phyloP scores from a whole-genome alignment of 2,888 invertebrate genomes.

The Dioctria rufipes region DNA sequence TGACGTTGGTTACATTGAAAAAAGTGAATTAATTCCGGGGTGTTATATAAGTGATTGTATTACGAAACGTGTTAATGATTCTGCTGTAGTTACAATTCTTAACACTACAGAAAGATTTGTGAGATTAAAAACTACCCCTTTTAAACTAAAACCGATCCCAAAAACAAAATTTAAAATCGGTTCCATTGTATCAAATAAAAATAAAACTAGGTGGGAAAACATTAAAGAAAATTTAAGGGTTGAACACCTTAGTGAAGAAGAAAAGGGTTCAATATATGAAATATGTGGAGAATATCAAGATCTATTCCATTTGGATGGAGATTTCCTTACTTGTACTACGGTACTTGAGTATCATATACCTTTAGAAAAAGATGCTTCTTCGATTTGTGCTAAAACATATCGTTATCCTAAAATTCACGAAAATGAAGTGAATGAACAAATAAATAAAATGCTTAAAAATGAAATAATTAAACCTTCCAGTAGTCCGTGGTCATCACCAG shows the following conservation, averaged over 20 bases:
- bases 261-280: neutral
- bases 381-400: slow-evolving; percentile 8
- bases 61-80: neutral
- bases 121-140: neutral
- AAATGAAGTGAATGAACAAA: slow-evolving; percentile 59
- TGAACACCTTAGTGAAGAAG: too few species aligned
- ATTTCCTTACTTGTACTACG: slow-evolving; percentile 7
- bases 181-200: neutral
- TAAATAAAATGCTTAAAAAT: slow-evolving; percentile 62
- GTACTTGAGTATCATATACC: slow-evolving; percentile 40
- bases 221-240: too few species aligned
- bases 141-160: neutral
- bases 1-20: neutral
- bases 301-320: slow-evolving; percentile 33
- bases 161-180: too few species aligned
- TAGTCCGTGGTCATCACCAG: slow-evolving; percentile 60
- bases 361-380: slow-evolving; percentile 33
- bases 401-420: slow-evolving; percentile 6
- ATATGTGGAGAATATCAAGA: slow-evolving; percentile 39
- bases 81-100: neutral
- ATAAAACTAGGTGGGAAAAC: neutral
- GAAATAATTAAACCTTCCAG: slow-evolving; percentile 62
- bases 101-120: neutral
- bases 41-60: neutral
- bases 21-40: neutral